Evolutionary conservation across 2,113 vertebrate species (phyloP), one percentile per base, ranked within the genome.

Genomic region (Hiodon tergisus): DNA sequence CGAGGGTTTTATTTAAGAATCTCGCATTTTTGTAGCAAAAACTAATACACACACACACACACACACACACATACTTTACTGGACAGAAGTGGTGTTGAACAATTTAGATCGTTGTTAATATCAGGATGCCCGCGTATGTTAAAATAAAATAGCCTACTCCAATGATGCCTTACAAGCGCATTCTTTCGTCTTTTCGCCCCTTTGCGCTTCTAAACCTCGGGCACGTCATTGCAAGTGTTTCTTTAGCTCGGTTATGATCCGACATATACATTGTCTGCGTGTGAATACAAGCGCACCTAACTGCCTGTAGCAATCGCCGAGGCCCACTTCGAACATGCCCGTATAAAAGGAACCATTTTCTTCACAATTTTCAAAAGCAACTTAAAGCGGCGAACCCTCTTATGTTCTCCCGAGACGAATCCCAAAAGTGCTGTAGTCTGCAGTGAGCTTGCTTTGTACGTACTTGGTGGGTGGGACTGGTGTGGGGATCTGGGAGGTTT

Each of bases 381-480:
- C 55, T 5, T 76, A 69, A 17, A 67, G 74, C 65, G 66, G 66
- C 58, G 47, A 6, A 5, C 58, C 71, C n/a, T 4, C 72, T 73
- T 79, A 76, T 78, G 77, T 74, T 17, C 76, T 74, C 51, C 77
- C 62, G 48, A 47, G 52, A 47, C 5, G 67, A 71, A 73, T 67
- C 76, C 76, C 16, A 67, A 53, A 72, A 67, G 59, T 17, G 63
- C 58, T 67, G n/a, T 11, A 14, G 61, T 67, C 78, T 74, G 71
- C 76, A 58, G 78, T 71, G 57, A 81, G 76, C 77, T 78, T 84
- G 83, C 86, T 83, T 83, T 80, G 82, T 76, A 83, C 77, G 68
- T 78, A 77, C 81, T 81, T 76, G 80, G 91, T 88, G 90, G 90
- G 89, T 86, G 91, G 90, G 92, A 85, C 89, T 86, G 79, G 66